A percentile compares a stretch with the other conserved stretches of the same genome.
Evolutionary conservation across 1,140 invertebrate genomes (phyloP).

Genomic region (Aleiodes sp.): DNA sequence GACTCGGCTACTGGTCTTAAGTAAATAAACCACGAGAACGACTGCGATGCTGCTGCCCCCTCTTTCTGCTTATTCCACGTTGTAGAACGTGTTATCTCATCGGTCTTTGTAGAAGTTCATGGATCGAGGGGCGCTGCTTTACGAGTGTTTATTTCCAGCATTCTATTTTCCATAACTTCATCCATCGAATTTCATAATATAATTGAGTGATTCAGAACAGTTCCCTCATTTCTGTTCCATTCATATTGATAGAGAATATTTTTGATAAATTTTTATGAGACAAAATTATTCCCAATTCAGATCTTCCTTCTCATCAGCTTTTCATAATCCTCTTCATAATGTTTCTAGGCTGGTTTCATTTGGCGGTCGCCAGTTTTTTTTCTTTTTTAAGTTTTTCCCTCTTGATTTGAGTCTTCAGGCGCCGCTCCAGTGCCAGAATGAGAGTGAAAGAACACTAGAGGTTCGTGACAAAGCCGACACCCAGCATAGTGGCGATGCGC

Average conservation of each 20-base stretch:
- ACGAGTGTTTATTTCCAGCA: too few relatives aligned
- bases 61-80: neutral
- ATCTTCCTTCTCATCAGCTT: neutral
- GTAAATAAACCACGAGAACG: slow-evolving; percentile 63
- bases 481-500: neutral
- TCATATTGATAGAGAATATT: too few relatives aligned
- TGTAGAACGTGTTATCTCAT: slow-evolving; percentile 13
- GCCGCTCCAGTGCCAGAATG: neutral
- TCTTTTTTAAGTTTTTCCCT: neutral
- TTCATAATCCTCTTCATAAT: neutral
- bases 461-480: slow-evolving; percentile 12
- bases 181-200: too few relatives aligned
- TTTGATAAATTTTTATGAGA: too few relatives aligned
- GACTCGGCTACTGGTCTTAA: slow-evolving; percentile 64
- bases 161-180: too few relatives aligned
- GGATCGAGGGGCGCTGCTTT: too few relatives aligned
- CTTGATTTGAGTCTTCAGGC: neutral
- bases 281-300: neutral
- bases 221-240: too few relatives aligned
- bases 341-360: neutral
- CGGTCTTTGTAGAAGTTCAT: neutral
- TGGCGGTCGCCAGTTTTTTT: too few relatives aligned
- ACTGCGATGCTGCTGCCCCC: slow-evolving; percentile 16
- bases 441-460: slow-evolving; percentile 3
- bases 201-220: too few relatives aligned